Conservation (phyloP, 1,140 invertebrate genomes). For the Sinella curviseta region DNA sequence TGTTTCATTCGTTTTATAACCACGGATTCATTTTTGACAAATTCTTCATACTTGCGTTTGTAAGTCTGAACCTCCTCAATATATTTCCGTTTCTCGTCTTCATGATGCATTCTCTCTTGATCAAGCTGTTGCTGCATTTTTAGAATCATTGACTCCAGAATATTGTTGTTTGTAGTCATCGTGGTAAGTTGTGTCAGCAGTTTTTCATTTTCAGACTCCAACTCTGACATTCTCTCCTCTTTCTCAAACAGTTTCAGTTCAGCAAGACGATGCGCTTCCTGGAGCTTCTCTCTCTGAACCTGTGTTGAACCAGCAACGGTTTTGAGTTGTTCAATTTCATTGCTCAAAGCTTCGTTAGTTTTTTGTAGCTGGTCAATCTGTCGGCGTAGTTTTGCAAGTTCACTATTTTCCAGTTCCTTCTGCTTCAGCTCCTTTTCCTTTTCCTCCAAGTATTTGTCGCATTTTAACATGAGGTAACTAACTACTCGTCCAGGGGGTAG, state of each 20-base stretch:
- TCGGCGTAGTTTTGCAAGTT: not conserved
- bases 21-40: no score
- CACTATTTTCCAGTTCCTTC: not conserved
- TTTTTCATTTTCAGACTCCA: not conserved
- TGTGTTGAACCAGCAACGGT: no score
- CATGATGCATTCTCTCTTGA: not conserved
- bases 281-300: not conserved
- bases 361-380: not conserved
- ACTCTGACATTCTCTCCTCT: not conserved
- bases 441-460: not conserved
- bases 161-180: not conserved
- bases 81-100: not conserved
- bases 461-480: not conserved
- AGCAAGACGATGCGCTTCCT: not conserved
- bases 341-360: not conserved
- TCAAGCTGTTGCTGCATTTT: no score
- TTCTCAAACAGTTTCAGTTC: not conserved
- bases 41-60: no score
- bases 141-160: not conserved
- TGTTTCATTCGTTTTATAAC: no score
- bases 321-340: not conserved
- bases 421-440: not conserved
- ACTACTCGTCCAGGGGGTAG: not conserved
- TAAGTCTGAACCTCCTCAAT: no score
- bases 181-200: not conserved